phyloP scores from a whole-genome alignment of 2,888 invertebrate species.

The Aleiodes testaceus region DNA sequence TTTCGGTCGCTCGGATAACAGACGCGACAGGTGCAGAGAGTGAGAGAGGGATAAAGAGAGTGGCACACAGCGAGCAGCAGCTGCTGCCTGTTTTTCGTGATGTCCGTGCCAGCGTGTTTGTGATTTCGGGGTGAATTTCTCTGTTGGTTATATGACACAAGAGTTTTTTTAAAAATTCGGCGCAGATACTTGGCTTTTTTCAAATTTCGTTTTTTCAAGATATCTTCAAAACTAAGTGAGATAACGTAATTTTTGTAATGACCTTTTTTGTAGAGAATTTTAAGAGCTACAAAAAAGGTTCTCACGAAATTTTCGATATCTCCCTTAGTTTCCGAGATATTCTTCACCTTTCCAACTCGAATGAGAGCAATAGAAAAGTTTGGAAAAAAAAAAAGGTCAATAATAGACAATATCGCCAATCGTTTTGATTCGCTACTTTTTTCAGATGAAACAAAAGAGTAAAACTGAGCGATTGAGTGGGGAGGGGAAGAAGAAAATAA shows the following conservation, averaged over 20 bases:
- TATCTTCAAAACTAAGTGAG: too few species aligned
- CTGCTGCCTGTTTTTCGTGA: conserved; percentile 64
- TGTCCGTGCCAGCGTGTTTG: conserved; percentile 54
- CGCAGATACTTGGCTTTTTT: too few species aligned
- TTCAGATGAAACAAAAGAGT: conserved; percentile 3
- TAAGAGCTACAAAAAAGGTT: too few species aligned
- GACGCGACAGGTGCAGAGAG: conserved; percentile 58
- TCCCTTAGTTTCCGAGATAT: too few species aligned
- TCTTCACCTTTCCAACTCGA: conserved; percentile 29
- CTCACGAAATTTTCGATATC: too few species aligned
- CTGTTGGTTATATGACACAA: conserved; percentile 10
- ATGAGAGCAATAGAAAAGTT: conserved; percentile 30
- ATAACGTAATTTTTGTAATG: too few species aligned
- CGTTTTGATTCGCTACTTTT: conserved; percentile 32
- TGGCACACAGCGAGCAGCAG: conserved; percentile 54
- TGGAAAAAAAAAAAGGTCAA: conserved; percentile 11
- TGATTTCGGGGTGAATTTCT: conserved; percentile 37
- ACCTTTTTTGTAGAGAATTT: too few species aligned
- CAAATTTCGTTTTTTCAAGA: too few species aligned
- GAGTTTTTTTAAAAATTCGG: conserved; percentile 1
- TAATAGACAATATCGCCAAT: not conserved
- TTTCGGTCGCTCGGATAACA: conserved; percentile 66
- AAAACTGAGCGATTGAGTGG: conserved; percentile 16
- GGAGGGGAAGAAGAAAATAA: conserved; percentile 9
- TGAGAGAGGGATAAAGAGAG: not conserved